phyloP scores from a whole-genome alignment of 1,140 invertebrate species.

The Brachionus calyciflorus region DNA sequence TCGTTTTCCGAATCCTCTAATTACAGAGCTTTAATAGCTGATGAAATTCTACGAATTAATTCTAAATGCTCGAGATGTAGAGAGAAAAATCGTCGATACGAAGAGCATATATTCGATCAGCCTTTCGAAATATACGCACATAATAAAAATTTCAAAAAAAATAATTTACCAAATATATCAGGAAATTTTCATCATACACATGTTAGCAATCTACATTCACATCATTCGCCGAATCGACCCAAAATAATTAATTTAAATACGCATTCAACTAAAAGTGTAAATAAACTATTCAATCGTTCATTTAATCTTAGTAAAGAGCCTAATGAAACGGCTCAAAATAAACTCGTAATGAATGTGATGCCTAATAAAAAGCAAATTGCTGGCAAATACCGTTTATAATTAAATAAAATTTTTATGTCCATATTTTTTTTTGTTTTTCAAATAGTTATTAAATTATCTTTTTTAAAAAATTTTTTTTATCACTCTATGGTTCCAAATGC shows the following conservation, averaged over 20 bases:
- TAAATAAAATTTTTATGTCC: background rate
- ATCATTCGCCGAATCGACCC: background rate
- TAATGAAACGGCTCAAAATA: background rate
- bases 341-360: background rate
- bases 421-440: background rate
- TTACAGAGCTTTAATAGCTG: constrained; percentile 3
- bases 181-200: background rate
- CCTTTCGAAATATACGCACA: background rate
- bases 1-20: background rate
- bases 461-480: too few relatives aligned
- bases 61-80: constrained; percentile 3
- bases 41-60: background rate
- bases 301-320: background rate
- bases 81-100: constrained; percentile 33
- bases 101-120: background rate
- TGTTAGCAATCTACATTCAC: background rate
- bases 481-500: too few relatives aligned
- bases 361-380: background rate
- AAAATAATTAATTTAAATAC: background rate
- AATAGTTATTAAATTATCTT: too few relatives aligned
- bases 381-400: background rate
- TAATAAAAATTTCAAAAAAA: background rate
- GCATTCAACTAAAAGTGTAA: background rate
- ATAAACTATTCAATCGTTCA: background rate
- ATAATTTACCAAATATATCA: background rate